Conservation (phyloP, 2,113 vertebrate species). For the Chionis minor region DNA sequence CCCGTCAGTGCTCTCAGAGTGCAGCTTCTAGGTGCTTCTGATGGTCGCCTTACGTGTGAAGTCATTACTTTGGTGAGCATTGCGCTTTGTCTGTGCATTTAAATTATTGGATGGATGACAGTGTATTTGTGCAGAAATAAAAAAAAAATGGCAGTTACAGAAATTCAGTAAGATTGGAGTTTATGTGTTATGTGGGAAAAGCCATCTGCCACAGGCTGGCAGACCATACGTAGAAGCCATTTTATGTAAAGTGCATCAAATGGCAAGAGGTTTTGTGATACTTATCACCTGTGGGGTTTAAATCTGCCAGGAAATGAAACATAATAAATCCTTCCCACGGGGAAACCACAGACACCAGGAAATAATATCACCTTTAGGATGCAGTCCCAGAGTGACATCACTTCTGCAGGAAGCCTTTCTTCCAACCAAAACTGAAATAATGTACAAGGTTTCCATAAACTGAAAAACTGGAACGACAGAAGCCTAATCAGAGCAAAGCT, state of each 20-base stretch:
- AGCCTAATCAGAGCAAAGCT: neutral
- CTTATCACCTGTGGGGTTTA: neutral
- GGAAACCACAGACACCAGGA: neutral
- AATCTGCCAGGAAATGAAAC: neutral
- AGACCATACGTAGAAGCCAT: neutral
- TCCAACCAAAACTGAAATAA: neutral
- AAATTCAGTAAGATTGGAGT: neutral
- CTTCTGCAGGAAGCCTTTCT: neutral
- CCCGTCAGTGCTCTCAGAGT: neutral
- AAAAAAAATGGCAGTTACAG: constrained; percentile 7
- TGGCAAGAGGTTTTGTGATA: neutral
- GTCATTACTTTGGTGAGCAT: neutral
- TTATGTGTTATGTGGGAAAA: neutral
- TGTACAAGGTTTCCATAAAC: neutral
- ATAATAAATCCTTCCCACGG: neutral
- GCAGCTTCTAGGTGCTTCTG: neutral
- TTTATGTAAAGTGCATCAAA: neutral
- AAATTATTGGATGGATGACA: neutral
- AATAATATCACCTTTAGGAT: neutral
- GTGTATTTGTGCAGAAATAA: constrained; percentile 51
- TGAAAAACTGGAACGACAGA: neutral
- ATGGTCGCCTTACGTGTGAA: neutral
- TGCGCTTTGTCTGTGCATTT: neutral
- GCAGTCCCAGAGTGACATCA: neutral
- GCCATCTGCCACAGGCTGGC: neutral